Evolutionary conservation across 2,888 invertebrate genomes (phyloP).

Genomic region (Papilio protenor): DNA sequence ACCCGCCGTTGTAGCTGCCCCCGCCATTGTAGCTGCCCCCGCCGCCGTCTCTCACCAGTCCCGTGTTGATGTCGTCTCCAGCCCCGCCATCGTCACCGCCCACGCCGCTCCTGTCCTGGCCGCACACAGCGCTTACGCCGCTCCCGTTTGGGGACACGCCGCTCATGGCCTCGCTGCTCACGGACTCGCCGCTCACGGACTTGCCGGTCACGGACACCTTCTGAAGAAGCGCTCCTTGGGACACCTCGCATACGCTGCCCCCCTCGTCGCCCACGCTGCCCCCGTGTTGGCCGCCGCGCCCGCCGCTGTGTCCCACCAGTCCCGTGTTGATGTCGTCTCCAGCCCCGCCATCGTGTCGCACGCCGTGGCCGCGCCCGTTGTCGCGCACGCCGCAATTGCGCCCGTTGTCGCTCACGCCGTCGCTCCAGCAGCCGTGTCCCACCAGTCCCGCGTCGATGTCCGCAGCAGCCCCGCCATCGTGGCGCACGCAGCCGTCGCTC

Average conservation of each 20-base stretch:
- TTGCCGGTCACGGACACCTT: constrained; percentile 48
- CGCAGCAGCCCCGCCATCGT: constrained; percentile 62
- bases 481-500: constrained; percentile 51
- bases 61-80: constrained; percentile 64
- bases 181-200: constrained; percentile 45
- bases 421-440: constrained; percentile 62
- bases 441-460: constrained; percentile 68
- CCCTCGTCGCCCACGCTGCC: constrained; percentile 53
- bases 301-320: constrained; percentile 55
- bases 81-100: constrained; percentile 53
- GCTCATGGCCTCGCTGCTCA: too few species aligned
- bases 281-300: constrained; percentile 62
- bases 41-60: constrained; percentile 64
- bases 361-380: constrained; percentile 54
- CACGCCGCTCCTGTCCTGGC: constrained; percentile 59
- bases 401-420: constrained; percentile 57
- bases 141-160: constrained; percentile 47
- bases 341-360: constrained; percentile 57
- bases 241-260: constrained; percentile 60
- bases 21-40: constrained; percentile 57
- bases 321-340: constrained; percentile 50
- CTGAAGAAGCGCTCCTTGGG: constrained; percentile 64
- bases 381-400: constrained; percentile 59
- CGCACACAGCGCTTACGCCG: constrained; percentile 54
- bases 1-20: constrained; percentile 55